Conservation (phyloP, 92 coral and sea anemone genomes). For the Micromussa lordhowensis region DNA sequence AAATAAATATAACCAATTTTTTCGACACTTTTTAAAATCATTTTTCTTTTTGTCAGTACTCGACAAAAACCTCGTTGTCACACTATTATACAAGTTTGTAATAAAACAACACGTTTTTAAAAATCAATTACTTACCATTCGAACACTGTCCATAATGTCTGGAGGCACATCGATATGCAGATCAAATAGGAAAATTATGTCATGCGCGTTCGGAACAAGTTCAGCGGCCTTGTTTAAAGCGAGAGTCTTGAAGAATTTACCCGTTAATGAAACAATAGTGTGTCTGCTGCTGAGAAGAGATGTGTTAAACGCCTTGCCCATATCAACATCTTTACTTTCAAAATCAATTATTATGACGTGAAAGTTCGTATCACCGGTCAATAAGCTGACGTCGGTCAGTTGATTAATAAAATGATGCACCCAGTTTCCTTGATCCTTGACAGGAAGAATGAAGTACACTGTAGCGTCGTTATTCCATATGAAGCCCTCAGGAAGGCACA, state of each 20-base stretch:
- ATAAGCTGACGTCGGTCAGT: conserved; percentile 20
- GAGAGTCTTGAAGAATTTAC: conserved; percentile 37
- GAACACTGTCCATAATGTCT: conserved; percentile 37
- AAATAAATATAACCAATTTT: background rate
- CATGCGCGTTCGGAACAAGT: conserved; percentile 18
- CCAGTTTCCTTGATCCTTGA: conserved; percentile 54
- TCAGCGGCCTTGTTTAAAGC: conserved; percentile 50
- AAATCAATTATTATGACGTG: conserved; percentile 43
- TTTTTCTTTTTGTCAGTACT: too few species aligned
- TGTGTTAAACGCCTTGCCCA: conserved; percentile 25
- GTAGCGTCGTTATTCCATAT: conserved; percentile 28
- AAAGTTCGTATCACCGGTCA: conserved; percentile 34
- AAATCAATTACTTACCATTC: conserved; percentile 33
- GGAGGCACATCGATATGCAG: conserved; percentile 37
- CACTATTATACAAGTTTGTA: too few species aligned
- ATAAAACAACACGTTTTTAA: background rate
- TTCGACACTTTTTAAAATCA: too few species aligned
- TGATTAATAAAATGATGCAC: conserved; percentile 37
- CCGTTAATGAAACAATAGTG: conserved; percentile 23
- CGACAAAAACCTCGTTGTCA: too few species aligned
- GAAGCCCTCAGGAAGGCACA: conserved; percentile 45
- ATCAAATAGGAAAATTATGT: conserved; percentile 45
- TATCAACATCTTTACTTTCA: conserved; percentile 46
- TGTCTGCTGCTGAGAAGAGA: conserved; percentile 29
- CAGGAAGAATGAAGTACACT: conserved; percentile 36